These are phyloP conservation scores for Phymatocera aterrima DNA, from an alignment of 2,888 invertebrate genomes.

Conservation along the genomic window DNA sequence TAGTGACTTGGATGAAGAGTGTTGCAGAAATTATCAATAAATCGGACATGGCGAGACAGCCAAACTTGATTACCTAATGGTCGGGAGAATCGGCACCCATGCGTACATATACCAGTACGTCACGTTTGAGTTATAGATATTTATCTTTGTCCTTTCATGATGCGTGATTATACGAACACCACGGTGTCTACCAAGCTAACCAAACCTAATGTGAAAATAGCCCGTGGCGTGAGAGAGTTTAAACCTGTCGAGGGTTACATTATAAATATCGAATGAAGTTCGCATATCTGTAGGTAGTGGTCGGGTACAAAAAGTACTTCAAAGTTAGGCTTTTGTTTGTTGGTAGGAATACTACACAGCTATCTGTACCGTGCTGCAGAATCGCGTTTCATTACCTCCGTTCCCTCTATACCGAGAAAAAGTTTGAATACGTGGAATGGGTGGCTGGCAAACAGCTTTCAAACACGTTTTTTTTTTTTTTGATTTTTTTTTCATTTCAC, in stretches of 20 bases:
- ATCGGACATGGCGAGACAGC: too few relatives aligned
- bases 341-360: not conserved
- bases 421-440: not conserved
- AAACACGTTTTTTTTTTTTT: not conserved
- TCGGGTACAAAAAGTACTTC: constrained; percentile 28
- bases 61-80: too few relatives aligned
- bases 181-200: too few relatives aligned
- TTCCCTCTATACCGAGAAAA: not conserved
- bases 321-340: constrained; percentile 7
- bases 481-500: not conserved
- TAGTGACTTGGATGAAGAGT: too few relatives aligned
- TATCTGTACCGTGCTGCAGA: not conserved
- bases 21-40: too few relatives aligned
- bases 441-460: not conserved
- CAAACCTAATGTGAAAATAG: not conserved
- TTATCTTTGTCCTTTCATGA: not conserved
- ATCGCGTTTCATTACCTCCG: not conserved
- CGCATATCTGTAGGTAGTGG: constrained; percentile 4
- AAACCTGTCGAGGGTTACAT: constrained; percentile 17
- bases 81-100: too few relatives aligned
- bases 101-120: too few relatives aligned
- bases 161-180: too few relatives aligned
- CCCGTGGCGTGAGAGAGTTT: constrained; percentile 25
- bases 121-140: too few relatives aligned
- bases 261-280: constrained; percentile 26